These are phyloP conservation scores for Percopsis transmontana DNA, from an alignment of 2,113 vertebrate genomes.

Conservation along the genomic window DNA sequence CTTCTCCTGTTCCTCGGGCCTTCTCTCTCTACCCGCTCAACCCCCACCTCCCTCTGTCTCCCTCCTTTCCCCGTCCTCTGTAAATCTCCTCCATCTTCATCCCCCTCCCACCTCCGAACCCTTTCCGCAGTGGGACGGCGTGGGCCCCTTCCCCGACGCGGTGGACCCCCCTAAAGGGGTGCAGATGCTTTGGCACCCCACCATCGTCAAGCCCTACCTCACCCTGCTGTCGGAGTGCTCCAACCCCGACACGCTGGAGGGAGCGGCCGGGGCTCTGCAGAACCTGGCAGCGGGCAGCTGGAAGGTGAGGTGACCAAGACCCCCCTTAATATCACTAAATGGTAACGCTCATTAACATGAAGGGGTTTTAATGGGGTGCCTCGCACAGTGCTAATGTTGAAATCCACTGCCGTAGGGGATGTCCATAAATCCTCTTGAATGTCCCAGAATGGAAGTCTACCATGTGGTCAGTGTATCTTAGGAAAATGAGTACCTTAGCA, in stretches of 20 bases:
- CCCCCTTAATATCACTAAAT: no score
- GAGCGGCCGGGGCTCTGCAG: slow-evolving; percentile 96
- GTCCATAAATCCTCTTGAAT: no score
- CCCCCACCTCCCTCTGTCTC: background rate
- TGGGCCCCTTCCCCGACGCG: slow-evolving; percentile 94
- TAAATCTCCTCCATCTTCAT: background rate
- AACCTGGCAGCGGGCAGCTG: slow-evolving; percentile 98
- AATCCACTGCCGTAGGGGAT: no score
- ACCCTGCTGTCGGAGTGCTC: slow-evolving; percentile 99
- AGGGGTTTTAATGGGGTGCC: no score
- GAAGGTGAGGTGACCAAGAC: slow-evolving; percentile 83
- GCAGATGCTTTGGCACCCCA: slow-evolving; percentile 99
- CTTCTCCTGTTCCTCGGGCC: background rate
- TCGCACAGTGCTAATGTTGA: no score
- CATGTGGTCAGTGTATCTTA: no score
- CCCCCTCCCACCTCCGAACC: slow-evolving; percentile 5
- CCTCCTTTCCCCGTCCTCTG: background rate
- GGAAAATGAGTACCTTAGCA: no score
- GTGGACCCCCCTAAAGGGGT: slow-evolving; percentile 96
- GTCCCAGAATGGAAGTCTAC: no score
- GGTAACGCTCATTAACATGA: no score
- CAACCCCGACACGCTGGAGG: slow-evolving; percentile 97
- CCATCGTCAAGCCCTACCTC: slow-evolving; percentile 99
- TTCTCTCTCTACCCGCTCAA: slow-evolving; percentile 1
- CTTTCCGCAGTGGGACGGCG: slow-evolving; percentile 92